Evolutionary conservation across 2,113 vertebrate genomes (phyloP), one percentile per base, ranked within the genome.

Genomic region (Coreoperca whiteheadi): DNA sequence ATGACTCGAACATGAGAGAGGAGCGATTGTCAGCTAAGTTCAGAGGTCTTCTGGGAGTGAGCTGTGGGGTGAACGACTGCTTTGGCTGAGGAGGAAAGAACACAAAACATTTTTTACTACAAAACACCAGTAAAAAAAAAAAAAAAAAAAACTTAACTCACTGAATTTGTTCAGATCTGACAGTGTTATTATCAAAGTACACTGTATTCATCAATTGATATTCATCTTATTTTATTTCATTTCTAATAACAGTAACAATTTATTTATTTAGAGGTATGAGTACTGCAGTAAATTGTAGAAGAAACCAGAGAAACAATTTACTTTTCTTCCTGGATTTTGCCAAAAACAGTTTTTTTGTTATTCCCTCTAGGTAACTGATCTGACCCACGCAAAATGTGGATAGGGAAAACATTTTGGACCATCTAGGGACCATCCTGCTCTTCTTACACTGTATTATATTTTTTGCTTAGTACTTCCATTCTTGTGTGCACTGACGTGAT

Each of bases 1-100:
- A 97, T 87, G 97, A 97, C 56, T 97, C 96, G 25, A 96, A 91
- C 48, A 97, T 80, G 43, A 96, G 57, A 37, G 96, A 96, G 5
- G 96, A 94, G 76, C 91, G 95, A 87, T 96, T 92, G 87, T 99
- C 97, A 76, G 96, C 86, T 69, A 96, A 34, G 85, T 94, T 92
- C 87, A 94, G 82, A 32, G 93, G 90, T 61, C 88, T 73, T 70
- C 94, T 95, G 80, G 96, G 95, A 48, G 96, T 95, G 51, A 97
- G 89, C 84, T 96, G 95, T 70, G 97, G 92, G n/a, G 95, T 94
- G 87, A 93, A 96, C 39, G 74, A 95, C 81, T 95, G 93, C 85
- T 91, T 83, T 23, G 92, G 68, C 98, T 99, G 81, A 76, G 89
- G 2, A 79, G 5, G 50, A n/a, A 70, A 71, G 6, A 61, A 67